Conservation (phyloP, 2,797 vertebrate species). For the Rhabdomys pumilio region DNA sequence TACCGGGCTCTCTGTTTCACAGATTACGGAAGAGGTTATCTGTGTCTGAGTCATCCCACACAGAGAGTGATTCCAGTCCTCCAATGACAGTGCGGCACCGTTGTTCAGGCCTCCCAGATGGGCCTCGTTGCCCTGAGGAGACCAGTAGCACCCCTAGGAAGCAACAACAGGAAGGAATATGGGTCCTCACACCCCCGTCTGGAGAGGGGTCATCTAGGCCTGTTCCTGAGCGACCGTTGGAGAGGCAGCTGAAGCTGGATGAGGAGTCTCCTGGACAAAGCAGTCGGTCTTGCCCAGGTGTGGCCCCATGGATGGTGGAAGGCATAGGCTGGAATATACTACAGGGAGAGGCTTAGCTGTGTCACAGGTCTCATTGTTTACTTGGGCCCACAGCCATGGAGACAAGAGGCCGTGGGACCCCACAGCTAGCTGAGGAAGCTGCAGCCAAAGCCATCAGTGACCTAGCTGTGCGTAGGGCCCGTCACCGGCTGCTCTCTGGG, state of each 20-base stretch:
- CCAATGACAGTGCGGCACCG: slow-evolving; percentile 95
- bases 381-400: slow-evolving; percentile 89
- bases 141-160: slow-evolving; percentile 87
- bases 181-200: slow-evolving; percentile 86
- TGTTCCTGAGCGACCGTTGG: slow-evolving; percentile 93
- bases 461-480: slow-evolving; percentile 96
- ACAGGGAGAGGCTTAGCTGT: background rate
- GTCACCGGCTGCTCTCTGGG: slow-evolving; percentile 97
- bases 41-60: slow-evolving; percentile 97
- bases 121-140: slow-evolving; percentile 94
- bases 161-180: slow-evolving; percentile 86
- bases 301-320: background rate
- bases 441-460: slow-evolving; percentile 97
- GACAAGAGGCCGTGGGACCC: slow-evolving; percentile 80
- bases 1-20: slow-evolving; percentile 12
- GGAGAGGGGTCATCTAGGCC: slow-evolving; percentile 91
- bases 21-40: slow-evolving; percentile 97
- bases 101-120: slow-evolving; percentile 96
- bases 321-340: background rate
- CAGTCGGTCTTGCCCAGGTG: slow-evolving; percentile 72
- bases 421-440: slow-evolving; percentile 83
- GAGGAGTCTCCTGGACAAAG: slow-evolving; percentile 89
- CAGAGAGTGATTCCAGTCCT: slow-evolving; percentile 98
- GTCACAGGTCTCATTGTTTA: slow-evolving; percentile 84
- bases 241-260: slow-evolving; percentile 93